Percentiles rank a stretch among this genome's conserved stretches.
phyloP scores from a whole-genome alignment of 2,797 vertebrate species.

The Scolopax bukidnonensis region DNA sequence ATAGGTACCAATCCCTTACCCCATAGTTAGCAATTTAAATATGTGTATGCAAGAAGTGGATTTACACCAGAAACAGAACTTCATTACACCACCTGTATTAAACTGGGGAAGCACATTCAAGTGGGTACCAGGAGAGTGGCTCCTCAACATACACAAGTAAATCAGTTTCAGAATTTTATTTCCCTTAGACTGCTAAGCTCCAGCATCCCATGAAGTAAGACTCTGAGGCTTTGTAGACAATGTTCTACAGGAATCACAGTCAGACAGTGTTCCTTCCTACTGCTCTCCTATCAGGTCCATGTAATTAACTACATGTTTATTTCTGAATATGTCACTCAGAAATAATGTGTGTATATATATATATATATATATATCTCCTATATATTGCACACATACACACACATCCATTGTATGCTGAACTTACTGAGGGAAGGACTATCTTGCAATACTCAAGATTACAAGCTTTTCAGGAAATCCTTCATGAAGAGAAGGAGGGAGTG shows the following conservation, averaged over 20 bases:
- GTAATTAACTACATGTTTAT: neutral
- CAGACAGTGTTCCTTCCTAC: neutral
- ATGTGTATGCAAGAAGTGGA: neutral
- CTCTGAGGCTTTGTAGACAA: neutral
- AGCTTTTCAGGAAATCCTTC: neutral
- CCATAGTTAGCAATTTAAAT: neutral
- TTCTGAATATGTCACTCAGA: neutral
- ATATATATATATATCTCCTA: rapidly evolving
- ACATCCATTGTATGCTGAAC: neutral
- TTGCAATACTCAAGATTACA: neutral
- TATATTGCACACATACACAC: neutral
- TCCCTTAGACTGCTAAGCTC: neutral
- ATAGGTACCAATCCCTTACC: neutral
- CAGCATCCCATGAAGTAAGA: neutral
- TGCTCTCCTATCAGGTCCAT: neutral
- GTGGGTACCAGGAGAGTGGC: neutral
- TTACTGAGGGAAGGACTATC: neutral
- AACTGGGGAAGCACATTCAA: neutral
- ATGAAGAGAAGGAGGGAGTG: neutral
- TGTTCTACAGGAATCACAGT: neutral
- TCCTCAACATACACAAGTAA: neutral
- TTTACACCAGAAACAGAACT: neutral
- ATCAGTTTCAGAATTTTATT: neutral
- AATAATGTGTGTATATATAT: neutral
- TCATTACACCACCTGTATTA: neutral